phyloP scores from a whole-genome alignment of 2,888 invertebrate species.

The Notodonta ziczac region DNA sequence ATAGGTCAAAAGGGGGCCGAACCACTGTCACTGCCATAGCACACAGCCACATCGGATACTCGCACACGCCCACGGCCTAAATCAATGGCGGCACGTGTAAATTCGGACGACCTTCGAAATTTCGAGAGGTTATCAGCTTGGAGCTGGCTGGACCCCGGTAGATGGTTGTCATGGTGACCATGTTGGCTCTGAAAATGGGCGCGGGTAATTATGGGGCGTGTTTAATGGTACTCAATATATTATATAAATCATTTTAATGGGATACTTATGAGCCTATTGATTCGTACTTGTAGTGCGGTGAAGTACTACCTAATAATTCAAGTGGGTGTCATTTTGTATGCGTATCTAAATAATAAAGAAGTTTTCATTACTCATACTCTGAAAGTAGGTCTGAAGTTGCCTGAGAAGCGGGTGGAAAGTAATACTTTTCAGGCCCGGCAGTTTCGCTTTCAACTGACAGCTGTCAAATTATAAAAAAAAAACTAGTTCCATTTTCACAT shows the following conservation, averaged over 20 bases:
- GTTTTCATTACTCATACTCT: too few relatives aligned
- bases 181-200: background rate
- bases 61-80: slow-evolving; percentile 38
- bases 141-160: slow-evolving; percentile 25
- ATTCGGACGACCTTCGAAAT: slow-evolving; percentile 61
- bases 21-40: slow-evolving; percentile 77
- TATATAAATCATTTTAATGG: background rate
- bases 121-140: slow-evolving; percentile 52
- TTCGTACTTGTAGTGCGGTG: too few relatives aligned
- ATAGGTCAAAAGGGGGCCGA: slow-evolving; percentile 81
- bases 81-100: slow-evolving; percentile 56
- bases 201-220: background rate
- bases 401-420: too few relatives aligned
- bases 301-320: too few relatives aligned
- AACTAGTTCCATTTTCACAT: too few relatives aligned
- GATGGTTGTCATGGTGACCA: slow-evolving; percentile 43
- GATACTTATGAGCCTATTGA: background rate
- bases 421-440: too few relatives aligned
- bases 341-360: too few relatives aligned
- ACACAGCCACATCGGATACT: slow-evolving; percentile 32
- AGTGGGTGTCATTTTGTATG: too few relatives aligned
- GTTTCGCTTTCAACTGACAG: too few relatives aligned
- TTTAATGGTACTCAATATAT: background rate
- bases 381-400: too few relatives aligned
- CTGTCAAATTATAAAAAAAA: too few relatives aligned